Evolutionary conservation across 2,797 vertebrate genomes (phyloP), one percentile per base, ranked within the genome.

Genomic region (Erpetoichthys calabaricus): DNA sequence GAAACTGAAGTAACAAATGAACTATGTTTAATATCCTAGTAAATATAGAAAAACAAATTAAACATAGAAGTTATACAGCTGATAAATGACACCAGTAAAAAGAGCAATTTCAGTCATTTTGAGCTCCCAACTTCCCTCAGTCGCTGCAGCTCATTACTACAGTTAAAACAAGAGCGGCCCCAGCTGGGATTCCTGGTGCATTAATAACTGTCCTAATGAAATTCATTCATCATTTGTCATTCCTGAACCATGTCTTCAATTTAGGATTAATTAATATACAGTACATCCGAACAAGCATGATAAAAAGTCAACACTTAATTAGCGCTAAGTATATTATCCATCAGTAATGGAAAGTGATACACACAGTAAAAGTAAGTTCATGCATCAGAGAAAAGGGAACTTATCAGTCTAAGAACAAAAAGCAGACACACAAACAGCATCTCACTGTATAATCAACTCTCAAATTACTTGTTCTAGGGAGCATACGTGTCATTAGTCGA

Each of bases 131-230:
- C 7, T 54, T 43, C 3, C 44, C 41, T 54, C 53, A 54, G 3
- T 54, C 44, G n/a, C 53, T 54, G 41, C 9, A 42, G 53, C 53
- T 54, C 42, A 54, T 54, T 54, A 42, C 51, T 41, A 7, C 53
- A 54, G 53, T 54, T 54, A 54, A 54, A 54, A 54, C 41, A 54
- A 5, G 4, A 54, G 41, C 10, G 9, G 53, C 41, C 53, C 53
- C 41, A 54, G 53, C 53, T 54, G 41, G 7, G 53, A 54, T 54
- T 7, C 53, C 53, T 54, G 4, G 41, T 54, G 53, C 41, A 54
- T 54, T 54, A 54, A 54, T 54, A 54, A 41, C 53, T 54, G 53
- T 54, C 8, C 53, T 54, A 54, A 54, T 54, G 53, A 54, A 54
- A 54, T 54, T 4, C 53, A 54, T 49, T 49, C 47, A 49, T 49